These are phyloP conservation scores for Chiropotes sagulatus DNA, from an alignment of 2,797 vertebrate species.

Conservation along the genomic window DNA sequence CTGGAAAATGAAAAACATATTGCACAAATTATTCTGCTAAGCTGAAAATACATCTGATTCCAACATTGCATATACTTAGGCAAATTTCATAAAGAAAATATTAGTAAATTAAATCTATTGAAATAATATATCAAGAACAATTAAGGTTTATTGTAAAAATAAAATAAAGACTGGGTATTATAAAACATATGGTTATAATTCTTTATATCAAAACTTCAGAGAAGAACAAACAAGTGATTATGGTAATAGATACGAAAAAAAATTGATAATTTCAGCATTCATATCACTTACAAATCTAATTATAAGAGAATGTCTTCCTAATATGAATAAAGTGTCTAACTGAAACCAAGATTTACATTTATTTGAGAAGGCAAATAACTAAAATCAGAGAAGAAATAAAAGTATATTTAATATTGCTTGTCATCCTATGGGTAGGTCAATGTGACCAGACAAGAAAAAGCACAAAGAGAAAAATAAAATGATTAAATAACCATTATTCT, in stretches of 20 bases:
- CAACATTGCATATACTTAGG: background rate
- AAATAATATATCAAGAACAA: background rate
- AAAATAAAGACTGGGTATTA: background rate
- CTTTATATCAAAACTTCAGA: background rate
- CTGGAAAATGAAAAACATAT: background rate
- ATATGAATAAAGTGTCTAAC: background rate
- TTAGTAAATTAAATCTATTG: background rate
- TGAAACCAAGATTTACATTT: background rate
- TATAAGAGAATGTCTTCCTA: background rate
- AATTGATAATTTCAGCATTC: background rate
- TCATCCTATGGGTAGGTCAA: background rate
- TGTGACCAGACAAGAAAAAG: background rate
- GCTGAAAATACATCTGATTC: background rate
- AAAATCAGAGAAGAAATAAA: background rate
- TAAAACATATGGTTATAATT: background rate
- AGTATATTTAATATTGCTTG: background rate
- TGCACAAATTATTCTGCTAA: background rate
- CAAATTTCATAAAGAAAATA: background rate
- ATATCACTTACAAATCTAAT: background rate
- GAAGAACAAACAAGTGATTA: background rate
- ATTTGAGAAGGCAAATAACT: background rate
- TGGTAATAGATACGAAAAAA: background rate
- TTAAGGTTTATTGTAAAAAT: background rate
- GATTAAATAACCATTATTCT: background rate
- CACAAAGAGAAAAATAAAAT: background rate